Base-by-base conservation (phyloP, 2,797 vertebrate species). In the Acanthiza pusilla region DNA sequence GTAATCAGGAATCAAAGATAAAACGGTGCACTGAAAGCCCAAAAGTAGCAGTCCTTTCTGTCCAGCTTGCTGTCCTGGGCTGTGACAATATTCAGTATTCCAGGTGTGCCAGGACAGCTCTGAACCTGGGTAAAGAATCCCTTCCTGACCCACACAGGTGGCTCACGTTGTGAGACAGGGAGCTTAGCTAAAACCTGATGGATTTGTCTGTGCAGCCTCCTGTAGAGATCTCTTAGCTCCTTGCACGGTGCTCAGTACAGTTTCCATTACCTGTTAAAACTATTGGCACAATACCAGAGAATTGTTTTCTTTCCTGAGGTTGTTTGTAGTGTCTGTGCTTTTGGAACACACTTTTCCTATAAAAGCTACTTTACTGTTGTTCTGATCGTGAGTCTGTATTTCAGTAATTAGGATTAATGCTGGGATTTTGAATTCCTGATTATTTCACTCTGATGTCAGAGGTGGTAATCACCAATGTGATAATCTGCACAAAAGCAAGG, bases 391-490 rank as follows among this genome's bases (percentile, higher is more conserved):
- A 58, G 19, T 58, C 84, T 91, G 3, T 91, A 61, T 89, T 96
- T 96, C 84, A 89, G 58, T 93, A 96, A 83, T 85, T 93, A 95
- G 63, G 70, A 76, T 96, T 97, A 95, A 70, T 81, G 79, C 77
- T 82, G 74, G 86, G 92, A 88, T 96, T 96, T 89, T 61, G 42
- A 94, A 78, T 92, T 94, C 78, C 80, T 96, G 91, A 72, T 57
- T 91, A 94, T 84, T 97, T 97, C 85, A 71, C 63, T 96, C 65
- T 92, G 80, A 92, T 96, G 90, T 94, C 58, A 11, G 79, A 93
- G 81, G 63, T 94, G 96, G 85, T 97, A 95, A 95, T 96, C 93
- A 93, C 65, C 77, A 74, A 19, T 36, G 29, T 75, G 90, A 26
- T 87, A 76, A 91, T 94, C 92, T 83, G 5, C 74, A 42, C 27